phyloP scores from a whole-genome alignment of 1,140 invertebrate species.

The Drosophila pallidifrons region DNA sequence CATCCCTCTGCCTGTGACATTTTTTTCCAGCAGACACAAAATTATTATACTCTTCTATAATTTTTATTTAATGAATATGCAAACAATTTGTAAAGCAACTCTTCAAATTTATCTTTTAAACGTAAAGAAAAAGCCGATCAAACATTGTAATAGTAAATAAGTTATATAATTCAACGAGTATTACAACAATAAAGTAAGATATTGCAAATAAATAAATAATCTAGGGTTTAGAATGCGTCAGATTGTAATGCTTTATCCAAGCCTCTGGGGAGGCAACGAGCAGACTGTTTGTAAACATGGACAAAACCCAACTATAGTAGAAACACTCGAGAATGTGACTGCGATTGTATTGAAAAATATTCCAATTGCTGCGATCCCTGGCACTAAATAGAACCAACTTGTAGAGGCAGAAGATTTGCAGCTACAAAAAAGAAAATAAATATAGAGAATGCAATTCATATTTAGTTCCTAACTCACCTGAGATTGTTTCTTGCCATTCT shows the following conservation, averaged over 20 bases:
- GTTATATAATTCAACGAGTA: no score
- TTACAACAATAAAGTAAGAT: background rate
- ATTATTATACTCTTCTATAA: no score
- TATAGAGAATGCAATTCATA: background rate
- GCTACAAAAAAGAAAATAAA: constrained; percentile 11
- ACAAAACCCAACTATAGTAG: constrained; percentile 33
- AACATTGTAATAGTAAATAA: no score
- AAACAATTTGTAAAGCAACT: no score
- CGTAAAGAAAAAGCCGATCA: no score
- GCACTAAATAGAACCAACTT: background rate
- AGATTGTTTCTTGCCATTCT: constrained; percentile 2
- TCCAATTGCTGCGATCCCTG: background rate
- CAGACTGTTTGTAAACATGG: constrained; percentile 61
- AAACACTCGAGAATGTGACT: constrained; percentile 38
- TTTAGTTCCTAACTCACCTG: constrained; percentile 14
- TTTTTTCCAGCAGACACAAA: no score
- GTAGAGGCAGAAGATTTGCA: constrained; percentile 51
- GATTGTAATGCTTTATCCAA: constrained; percentile 19
- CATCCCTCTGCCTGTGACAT: no score
- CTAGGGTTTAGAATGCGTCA: background rate
- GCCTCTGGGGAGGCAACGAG: constrained; percentile 19
- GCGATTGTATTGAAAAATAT: constrained; percentile 37
- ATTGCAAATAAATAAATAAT: background rate
- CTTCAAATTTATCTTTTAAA: no score
- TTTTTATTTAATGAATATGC: no score